Evolutionary conservation across 2,797 vertebrate species (phyloP).

Genomic region (Brotogeris chrysoptera): DNA sequence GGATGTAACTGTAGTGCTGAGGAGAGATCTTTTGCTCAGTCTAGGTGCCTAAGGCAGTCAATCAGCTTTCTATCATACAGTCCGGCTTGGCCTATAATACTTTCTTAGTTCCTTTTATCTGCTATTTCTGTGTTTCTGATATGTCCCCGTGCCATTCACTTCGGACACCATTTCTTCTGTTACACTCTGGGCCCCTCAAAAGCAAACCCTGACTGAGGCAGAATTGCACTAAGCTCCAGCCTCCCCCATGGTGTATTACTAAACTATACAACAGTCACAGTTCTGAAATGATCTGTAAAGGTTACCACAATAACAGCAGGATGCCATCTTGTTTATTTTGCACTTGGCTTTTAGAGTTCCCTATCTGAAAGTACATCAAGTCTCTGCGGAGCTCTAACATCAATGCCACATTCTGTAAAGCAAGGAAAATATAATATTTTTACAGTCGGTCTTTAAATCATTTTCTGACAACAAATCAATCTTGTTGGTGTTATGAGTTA

Average conservation of each 20-base stretch:
- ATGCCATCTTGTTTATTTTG: constrained; percentile 41
- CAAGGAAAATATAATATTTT: constrained; percentile 33
- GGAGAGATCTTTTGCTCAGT: background rate
- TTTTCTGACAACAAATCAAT: constrained; percentile 58
- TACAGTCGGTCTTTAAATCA: constrained; percentile 26
- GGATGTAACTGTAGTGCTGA: background rate
- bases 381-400: constrained; percentile 39
- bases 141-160: background rate
- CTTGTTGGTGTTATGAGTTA: constrained; percentile 2
- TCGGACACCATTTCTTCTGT: background rate
- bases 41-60: background rate
- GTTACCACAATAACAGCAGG: constrained; percentile 30
- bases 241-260: background rate
- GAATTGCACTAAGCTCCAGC: background rate
- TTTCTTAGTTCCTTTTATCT: background rate
- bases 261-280: background rate
- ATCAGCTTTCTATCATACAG: background rate
- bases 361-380: constrained; percentile 32
- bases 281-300: constrained; percentile 27
- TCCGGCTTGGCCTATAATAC: background rate
- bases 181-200: background rate
- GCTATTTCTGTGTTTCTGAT: background rate
- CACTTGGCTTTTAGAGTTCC: constrained; percentile 5
- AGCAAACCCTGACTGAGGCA: background rate
- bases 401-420: constrained; percentile 8